phyloP scores from a whole-genome alignment of 2,797 vertebrate species.

The Girardinus metallicus region DNA sequence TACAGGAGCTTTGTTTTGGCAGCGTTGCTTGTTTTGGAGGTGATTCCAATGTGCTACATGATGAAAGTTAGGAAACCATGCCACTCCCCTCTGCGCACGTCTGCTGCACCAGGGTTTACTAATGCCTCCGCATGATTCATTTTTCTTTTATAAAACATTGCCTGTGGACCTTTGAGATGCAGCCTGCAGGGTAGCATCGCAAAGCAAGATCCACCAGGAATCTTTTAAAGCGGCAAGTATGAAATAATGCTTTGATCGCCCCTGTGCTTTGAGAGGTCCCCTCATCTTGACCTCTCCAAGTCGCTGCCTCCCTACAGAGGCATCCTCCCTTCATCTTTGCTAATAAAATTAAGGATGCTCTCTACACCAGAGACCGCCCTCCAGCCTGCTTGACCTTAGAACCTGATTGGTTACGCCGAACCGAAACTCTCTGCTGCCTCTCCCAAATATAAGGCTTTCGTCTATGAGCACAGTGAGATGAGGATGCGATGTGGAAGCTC shows the following conservation, averaged over 20 bases:
- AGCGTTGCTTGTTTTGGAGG: neutral
- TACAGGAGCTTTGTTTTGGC: neutral
- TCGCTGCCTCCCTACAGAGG: slow-evolving; percentile 63
- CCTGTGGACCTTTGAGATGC: slow-evolving; percentile 39
- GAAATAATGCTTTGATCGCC: slow-evolving; percentile 70
- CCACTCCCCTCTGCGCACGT: slow-evolving; percentile 14
- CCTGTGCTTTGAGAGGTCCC: slow-evolving; percentile 41
- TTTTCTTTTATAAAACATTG: slow-evolving; percentile 61
- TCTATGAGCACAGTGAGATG: slow-evolving; percentile 40
- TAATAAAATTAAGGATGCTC: slow-evolving; percentile 63
- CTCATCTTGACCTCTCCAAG: slow-evolving; percentile 52
- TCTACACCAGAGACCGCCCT: slow-evolving; percentile 32
- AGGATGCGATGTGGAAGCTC: slow-evolving; percentile 38
- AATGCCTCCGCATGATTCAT: slow-evolving; percentile 46
- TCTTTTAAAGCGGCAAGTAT: slow-evolving; percentile 66
- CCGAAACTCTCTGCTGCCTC: slow-evolving; percentile 34
- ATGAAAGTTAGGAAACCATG: slow-evolving; percentile 22
- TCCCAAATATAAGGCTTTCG: slow-evolving; percentile 36
- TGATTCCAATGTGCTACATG: slow-evolving; percentile 8
- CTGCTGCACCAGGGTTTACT: slow-evolving; percentile 55
- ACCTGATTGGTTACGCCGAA: slow-evolving; percentile 35
- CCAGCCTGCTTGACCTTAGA: slow-evolving; percentile 58
- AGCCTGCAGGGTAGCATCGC: slow-evolving; percentile 15
- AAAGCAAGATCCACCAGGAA: slow-evolving; percentile 39
- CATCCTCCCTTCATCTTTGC: slow-evolving; percentile 28